Conservation (phyloP, 2,888 invertebrate genomes). For the Oscheius onirici region DNA sequence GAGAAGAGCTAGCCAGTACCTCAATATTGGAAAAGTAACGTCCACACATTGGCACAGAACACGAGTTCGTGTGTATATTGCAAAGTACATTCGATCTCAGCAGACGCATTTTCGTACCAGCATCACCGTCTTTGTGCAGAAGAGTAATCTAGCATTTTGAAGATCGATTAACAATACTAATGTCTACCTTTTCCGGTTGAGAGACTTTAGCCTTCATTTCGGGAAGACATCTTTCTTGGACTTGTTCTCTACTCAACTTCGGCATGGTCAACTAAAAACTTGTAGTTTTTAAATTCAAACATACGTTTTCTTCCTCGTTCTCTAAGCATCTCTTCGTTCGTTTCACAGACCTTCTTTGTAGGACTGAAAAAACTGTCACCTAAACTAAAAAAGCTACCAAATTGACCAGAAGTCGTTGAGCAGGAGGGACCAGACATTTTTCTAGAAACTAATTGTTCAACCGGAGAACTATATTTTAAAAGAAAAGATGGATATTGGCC, state of each 20-base stretch:
- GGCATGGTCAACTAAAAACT: neutral
- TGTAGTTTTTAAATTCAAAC: neutral
- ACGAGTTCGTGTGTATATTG: neutral
- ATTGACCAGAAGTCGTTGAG: neutral
- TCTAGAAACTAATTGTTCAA: neutral
- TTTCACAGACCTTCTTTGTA: neutral
- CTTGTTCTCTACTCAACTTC: neutral
- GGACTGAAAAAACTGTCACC: neutral
- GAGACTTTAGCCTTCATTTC: neutral
- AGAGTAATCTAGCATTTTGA: too few species aligned
- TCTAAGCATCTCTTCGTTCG: neutral
- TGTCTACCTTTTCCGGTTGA: neutral
- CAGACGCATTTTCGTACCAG: neutral
- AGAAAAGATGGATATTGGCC: neutral
- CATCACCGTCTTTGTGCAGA: neutral
- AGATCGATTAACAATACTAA: too few species aligned
- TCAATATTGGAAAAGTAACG: neutral
- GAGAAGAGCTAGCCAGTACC: neutral
- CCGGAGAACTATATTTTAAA: neutral
- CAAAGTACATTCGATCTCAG: neutral
- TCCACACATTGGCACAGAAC: slow-evolving; percentile 9
- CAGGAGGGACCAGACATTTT: neutral
- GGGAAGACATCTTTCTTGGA: neutral
- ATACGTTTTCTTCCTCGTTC: neutral
- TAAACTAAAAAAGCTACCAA: neutral